phyloP scores from a whole-genome alignment of 2,797 vertebrate genomes.

The Hyperoplus immaculatus region DNA sequence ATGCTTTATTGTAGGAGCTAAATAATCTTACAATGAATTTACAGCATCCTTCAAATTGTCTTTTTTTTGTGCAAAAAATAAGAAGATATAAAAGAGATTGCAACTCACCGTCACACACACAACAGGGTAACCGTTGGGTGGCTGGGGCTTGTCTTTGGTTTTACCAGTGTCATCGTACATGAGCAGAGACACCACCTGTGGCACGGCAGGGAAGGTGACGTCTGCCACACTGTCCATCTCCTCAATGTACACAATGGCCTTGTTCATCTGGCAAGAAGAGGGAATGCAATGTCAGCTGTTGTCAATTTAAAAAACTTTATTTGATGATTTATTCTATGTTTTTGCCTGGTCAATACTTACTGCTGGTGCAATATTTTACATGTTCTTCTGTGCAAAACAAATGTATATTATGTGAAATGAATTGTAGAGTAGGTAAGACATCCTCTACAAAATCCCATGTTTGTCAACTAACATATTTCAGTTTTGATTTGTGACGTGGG shows the following conservation, averaged over 20 bases:
- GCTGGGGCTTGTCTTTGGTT: constrained; percentile 83
- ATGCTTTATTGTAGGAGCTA: background rate
- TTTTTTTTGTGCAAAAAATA: too few species aligned
- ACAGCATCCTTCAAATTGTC: too few species aligned
- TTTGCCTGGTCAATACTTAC: too few species aligned
- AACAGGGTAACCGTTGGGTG: constrained; percentile 88
- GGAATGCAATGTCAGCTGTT: background rate
- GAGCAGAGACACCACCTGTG: constrained; percentile 89
- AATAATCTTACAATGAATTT: background rate
- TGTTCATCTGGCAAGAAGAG: constrained; percentile 84
- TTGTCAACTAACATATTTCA: background rate
- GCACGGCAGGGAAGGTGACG: constrained; percentile 91
- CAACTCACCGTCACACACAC: constrained; percentile 88
- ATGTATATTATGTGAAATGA: background rate
- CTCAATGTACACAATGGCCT: constrained; percentile 92
- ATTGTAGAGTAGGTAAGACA: too few species aligned
- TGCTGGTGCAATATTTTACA: background rate
- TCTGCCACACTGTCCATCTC: constrained; percentile 92
- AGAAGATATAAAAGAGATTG: too few species aligned
- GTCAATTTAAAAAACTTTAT: constrained; percentile 4
- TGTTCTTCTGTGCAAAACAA: background rate
- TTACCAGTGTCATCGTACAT: constrained; percentile 87
- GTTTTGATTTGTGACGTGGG: constrained; percentile 41
- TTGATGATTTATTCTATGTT: too few species aligned
- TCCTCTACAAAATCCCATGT: too few species aligned